These are phyloP conservation scores for Spicauda simplicius DNA, from an alignment of 2,888 invertebrate genomes.

Conservation along the genomic window DNA sequence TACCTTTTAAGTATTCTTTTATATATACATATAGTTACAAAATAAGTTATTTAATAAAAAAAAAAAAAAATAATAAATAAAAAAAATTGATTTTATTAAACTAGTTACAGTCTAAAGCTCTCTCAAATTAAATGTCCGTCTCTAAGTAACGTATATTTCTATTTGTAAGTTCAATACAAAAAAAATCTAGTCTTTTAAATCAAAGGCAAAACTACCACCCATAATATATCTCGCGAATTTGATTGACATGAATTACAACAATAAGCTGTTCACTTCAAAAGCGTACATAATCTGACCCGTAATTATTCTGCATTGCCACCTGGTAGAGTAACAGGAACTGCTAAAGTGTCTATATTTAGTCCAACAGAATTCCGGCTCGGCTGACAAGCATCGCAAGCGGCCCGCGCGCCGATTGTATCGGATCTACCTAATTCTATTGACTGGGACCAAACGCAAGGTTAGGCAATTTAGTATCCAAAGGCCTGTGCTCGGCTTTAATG, in stretches of 20 bases:
- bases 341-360: conserved; percentile 31
- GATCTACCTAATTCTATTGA: conserved; percentile 35
- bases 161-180: too few relatives aligned
- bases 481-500: not conserved
- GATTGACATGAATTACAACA: conserved; percentile 7
- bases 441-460: conserved; percentile 25
- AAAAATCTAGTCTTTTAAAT: too few relatives aligned
- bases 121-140: too few relatives aligned
- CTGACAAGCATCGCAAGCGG: conserved; percentile 27
- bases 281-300: conserved; percentile 2
- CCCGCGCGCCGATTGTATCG: conserved; percentile 28
- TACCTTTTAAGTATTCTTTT: too few relatives aligned
- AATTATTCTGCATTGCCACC: conserved; percentile 25
- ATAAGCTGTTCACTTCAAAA: conserved; percentile 14
- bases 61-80: too few relatives aligned
- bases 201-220: too few relatives aligned
- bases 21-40: too few relatives aligned
- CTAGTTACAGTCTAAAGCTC: too few relatives aligned
- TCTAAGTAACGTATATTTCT: too few relatives aligned
- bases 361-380: conserved; percentile 28
- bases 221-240: not conserved
- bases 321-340: conserved; percentile 30
- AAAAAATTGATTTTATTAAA: too few relatives aligned
- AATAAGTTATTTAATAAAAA: too few relatives aligned
- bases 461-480: conserved; percentile 14